Conservation (phyloP, 37 sponge, comb jelly and placozoan species). For the Theonella swinhoei region DNA sequence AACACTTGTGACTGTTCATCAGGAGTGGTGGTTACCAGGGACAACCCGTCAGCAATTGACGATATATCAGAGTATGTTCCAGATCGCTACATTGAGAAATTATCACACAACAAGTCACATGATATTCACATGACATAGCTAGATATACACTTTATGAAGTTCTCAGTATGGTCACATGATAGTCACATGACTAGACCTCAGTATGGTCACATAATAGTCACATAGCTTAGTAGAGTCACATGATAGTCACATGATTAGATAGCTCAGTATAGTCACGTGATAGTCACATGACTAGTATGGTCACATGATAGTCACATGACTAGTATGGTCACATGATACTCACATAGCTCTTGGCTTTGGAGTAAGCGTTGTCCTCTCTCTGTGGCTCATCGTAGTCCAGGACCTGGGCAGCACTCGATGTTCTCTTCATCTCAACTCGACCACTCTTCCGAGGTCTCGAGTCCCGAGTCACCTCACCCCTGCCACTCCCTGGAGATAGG, state of each 20-base stretch:
- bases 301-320: conserved; percentile 64
- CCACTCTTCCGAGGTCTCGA: neutral
- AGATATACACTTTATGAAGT: too few species aligned
- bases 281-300: too few species aligned
- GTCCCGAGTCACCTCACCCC: neutral
- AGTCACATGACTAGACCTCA: too few species aligned
- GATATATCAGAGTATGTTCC: conserved; percentile 35
- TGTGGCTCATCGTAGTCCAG: conserved; percentile 1
- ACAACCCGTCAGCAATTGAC: conserved; percentile 15
- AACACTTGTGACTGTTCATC: conserved; percentile 58
- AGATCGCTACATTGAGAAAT: conserved; percentile 31
- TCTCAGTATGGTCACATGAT: too few species aligned
- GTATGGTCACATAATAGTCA: too few species aligned
- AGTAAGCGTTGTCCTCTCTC: neutral
- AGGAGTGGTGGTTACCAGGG: conserved; percentile 21
- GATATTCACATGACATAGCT: too few species aligned
- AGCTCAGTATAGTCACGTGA: too few species aligned
- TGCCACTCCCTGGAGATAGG: neutral
- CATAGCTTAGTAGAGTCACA: too few species aligned
- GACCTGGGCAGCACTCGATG: neutral
- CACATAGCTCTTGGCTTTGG: conserved; percentile 58
- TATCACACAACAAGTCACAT: neutral
- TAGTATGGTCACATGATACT: conserved; percentile 25
- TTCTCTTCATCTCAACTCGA: neutral
- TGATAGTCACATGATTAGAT: too few species aligned